Conservation (phyloP, 2,888 invertebrate genomes). For the Drosophila mayaguana region DNA sequence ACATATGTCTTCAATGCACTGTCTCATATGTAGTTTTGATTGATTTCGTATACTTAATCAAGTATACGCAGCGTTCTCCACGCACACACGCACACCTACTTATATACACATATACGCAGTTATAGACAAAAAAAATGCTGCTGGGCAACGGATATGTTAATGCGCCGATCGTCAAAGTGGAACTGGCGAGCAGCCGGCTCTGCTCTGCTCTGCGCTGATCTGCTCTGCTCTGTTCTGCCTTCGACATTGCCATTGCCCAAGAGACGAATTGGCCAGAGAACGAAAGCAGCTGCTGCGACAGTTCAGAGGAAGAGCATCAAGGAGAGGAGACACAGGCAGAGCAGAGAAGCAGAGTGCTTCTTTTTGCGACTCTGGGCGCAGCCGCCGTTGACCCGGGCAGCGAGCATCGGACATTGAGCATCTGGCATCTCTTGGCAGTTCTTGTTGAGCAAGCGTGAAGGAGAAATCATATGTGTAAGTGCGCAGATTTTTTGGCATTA, state of each 20-base stretch:
- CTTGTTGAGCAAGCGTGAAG: constrained; percentile 47
- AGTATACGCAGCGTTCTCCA: constrained; percentile 54
- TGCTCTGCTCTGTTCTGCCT: constrained; percentile 24
- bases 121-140: constrained; percentile 33
- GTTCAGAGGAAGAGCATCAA: constrained; percentile 4
- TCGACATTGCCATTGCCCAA: constrained; percentile 36
- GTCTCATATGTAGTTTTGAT: constrained; percentile 52
- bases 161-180: constrained; percentile 83
- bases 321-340: constrained; percentile 5
- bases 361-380: constrained; percentile 32
- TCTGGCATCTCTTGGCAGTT: constrained; percentile 18
- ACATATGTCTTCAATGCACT: constrained; percentile 1
- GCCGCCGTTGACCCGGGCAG: constrained; percentile 36
- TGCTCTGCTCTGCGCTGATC: constrained; percentile 19
- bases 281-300: constrained; percentile 6
- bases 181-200: constrained; percentile 64
- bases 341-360: constrained; percentile 20
- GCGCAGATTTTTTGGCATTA: constrained; percentile 68
- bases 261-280: constrained; percentile 45
- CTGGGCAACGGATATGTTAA: constrained; percentile 83
- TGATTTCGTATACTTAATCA: constrained; percentile 61
- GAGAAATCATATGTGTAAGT: constrained; percentile 69
- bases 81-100: constrained; percentile 24
- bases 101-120: constrained; percentile 23
- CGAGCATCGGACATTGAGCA: constrained; percentile 11